Evolutionary conservation across 2,888 invertebrate species (phyloP), one percentile per base, ranked within the genome.

Genomic region (Agrypnus murinus): DNA sequence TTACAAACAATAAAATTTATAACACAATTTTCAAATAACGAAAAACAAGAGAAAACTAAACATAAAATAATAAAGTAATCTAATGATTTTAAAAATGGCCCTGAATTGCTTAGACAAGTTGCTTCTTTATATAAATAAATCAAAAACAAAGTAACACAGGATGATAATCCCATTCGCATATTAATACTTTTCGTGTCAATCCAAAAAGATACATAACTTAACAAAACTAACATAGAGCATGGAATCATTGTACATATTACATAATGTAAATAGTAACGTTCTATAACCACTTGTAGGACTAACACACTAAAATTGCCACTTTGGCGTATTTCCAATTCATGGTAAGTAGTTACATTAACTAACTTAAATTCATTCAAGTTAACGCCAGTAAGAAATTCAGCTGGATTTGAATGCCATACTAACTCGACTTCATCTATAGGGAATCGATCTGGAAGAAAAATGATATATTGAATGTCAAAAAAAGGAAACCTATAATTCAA

Each of bases 371-470:
- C 77, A 1, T 72, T 69, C n/a, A 76, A 73, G 58, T 71, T 66
- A 7, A 50, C 64, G 45, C 67, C 67, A 1, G 53, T 66, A 43
- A 69, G 48, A 9, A 75, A 69, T 53, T 77, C 72, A 6, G 79
- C 67, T 15, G 77, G 75, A 31, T 57, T 48, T 40, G 17, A 5
- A 53, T 75, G 71, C 82, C 81, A 81, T n/a, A 65, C 1, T 38
- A 81, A 63, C 46, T 71, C 40, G 7, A 82, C 78, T 76, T 82
- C 82, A 7, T 81, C 79, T 45, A 50, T 58, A 10, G 80, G 78
- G 78, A 81, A 82, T 48, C 80, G 72, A 77, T 81, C 81, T 81
- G 59, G 36, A 77, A 71, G 48, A 63, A 63, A 9, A 32, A n/a
- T 31, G 25, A n/a, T n/a, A n/a, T n/a, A n/a, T 34, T 34, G 6